Percentiles rank a stretch among this genome's conserved stretches.
These are phyloP conservation scores for Pristiophorus japonicus DNA, from an alignment of 2,113 vertebrate species.

Conservation along the genomic window DNA sequence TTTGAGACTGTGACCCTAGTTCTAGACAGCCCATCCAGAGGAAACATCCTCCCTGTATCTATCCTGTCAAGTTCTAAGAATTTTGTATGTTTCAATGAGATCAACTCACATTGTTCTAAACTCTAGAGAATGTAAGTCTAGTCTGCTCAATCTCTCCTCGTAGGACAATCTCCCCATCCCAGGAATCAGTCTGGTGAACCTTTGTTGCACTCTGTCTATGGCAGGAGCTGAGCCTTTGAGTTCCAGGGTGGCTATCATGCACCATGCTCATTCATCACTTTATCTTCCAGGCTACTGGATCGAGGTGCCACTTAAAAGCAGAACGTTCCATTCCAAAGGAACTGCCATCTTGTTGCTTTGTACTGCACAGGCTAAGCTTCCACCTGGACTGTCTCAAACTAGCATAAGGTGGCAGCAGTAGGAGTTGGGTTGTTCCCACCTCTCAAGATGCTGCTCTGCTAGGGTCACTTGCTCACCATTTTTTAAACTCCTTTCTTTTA, in stretches of 20 bases:
- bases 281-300: background rate
- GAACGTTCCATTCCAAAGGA: background rate
- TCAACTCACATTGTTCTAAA: too few relatives aligned
- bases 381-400: background rate
- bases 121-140: too few relatives aligned
- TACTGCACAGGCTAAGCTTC: background rate
- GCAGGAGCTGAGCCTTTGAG: background rate
- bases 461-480: background rate
- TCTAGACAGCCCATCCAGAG: too few relatives aligned
- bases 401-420: background rate
- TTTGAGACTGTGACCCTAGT: too few relatives aligned
- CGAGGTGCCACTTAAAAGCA: background rate
- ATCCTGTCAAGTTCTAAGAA: too few relatives aligned
- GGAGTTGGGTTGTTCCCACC: background rate
- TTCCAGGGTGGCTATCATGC: background rate
- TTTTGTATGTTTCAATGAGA: too few relatives aligned
- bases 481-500: background rate
- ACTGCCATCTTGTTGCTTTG: background rate
- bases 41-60: too few relatives aligned
- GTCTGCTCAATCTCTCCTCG: too few relatives aligned
- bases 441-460: background rate
- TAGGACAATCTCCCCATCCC: too few relatives aligned
- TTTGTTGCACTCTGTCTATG: too few relatives aligned
- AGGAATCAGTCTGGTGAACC: too few relatives aligned
- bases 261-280: background rate